Conservation (phyloP, 2,888 invertebrate species). For the Synanthedon myopaeformis region DNA sequence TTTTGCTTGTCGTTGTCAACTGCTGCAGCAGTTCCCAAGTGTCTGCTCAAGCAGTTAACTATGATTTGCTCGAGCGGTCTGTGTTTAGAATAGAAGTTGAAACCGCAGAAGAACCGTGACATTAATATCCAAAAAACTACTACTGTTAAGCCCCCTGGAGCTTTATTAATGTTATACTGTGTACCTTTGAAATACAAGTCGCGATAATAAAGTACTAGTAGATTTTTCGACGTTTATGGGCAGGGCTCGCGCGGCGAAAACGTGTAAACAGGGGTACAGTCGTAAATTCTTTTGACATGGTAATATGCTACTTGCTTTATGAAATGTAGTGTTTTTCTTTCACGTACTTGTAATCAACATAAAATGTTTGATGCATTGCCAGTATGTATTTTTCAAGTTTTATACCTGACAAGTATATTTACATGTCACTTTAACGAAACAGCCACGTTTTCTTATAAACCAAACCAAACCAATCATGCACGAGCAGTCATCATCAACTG, state of each 20-base stretch:
- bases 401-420: slow-evolving; percentile 6
- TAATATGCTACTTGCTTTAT: slow-evolving; percentile 34
- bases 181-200: neutral
- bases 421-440: too few species aligned
- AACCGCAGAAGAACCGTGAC: too few species aligned
- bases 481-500: too few species aligned
- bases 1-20: too few species aligned
- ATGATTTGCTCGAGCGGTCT: too few species aligned
- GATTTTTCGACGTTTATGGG: slow-evolving; percentile 32
- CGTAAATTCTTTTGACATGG: slow-evolving; percentile 52
- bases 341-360: slow-evolving; percentile 6
- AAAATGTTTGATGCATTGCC: slow-evolving; percentile 7
- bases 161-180: neutral
- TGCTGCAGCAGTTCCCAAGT: too few species aligned
- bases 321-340: slow-evolving; percentile 14
- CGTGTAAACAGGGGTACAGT: slow-evolving; percentile 35
- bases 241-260: slow-evolving; percentile 24
- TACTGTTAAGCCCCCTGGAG: too few species aligned
- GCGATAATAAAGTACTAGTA: slow-evolving; percentile 29
- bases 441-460: too few species aligned
- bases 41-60: too few species aligned
- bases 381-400: neutral
- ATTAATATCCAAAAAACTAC: too few species aligned
- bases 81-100: too few species aligned
- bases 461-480: too few species aligned